Evolutionary conservation across 1,140 invertebrate species (phyloP), one percentile per base, ranked within the genome.

Genomic region (Drosophila kepulauana): DNA sequence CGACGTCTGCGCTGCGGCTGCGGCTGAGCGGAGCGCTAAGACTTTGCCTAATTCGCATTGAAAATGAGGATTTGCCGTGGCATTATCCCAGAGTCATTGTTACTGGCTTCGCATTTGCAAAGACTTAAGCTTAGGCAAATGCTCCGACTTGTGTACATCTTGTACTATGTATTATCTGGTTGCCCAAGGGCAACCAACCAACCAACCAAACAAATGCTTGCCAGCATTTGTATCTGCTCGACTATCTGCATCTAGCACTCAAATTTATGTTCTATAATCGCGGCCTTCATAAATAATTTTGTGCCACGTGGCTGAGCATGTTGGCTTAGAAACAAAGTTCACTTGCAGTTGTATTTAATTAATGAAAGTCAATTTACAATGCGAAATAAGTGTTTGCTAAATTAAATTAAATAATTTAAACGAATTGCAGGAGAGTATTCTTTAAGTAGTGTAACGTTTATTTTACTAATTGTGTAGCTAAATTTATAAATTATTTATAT

Each of bases 1-100:
- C 20, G 20, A 20, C 20, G 16, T 16, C 49, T 72, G 30, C 1
- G 46, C 43, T 72, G 30, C 1, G 46, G 7, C 46, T 20, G 20
- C 20, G 20, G 20, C 20, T 20, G 20, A 3, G 15, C 16, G 5
- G 46, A 20, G 7, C 25, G 45, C 56, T 54, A 64, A 64, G 73
- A 28, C 45, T 5, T 20, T 48, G 65, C 25, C 63, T 67, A 59
- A 72, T 76, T 73, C 69, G 79, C 66, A 62, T 56, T 43, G 74
- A 58, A 77, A 79, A 77, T 72, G 52, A 35, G 73, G 74, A 71
- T 66, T 71, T 77, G 45, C 49, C 11, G 2, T 16, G 5, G 59
- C 33, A 51, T 70, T 71, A 75, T 58, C 54, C 54, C 28, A 51
- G 20, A 57, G 62, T 52, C 54, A 52, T 59, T 66, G 35, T 59